Evolutionary conservation across 2,113 vertebrate species (phyloP).

Genomic region (Probosciger aterrimus): DNA sequence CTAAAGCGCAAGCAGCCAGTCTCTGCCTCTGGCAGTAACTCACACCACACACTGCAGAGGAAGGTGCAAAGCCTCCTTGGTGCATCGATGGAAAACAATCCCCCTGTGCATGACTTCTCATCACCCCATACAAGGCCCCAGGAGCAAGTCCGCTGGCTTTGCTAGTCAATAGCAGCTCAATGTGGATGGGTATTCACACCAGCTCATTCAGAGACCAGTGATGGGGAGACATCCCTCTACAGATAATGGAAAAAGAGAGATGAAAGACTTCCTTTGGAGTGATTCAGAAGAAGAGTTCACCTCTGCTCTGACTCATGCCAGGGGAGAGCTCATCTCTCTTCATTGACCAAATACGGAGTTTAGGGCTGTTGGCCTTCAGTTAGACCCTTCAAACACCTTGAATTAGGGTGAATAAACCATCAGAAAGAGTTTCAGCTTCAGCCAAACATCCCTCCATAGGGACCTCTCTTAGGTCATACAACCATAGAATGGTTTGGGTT

Average conservation of each 20-base stretch:
- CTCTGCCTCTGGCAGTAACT: not conserved
- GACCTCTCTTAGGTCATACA: not conserved
- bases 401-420: not conserved
- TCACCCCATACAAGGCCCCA: not conserved
- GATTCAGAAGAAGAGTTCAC: constrained; percentile 15
- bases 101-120: not conserved
- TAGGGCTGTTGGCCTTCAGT: not conserved
- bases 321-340: not conserved
- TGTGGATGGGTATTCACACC: not conserved
- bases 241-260: not conserved
- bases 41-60: not conserved
- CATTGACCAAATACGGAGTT: not conserved
- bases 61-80: not conserved
- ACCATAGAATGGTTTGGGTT: not conserved
- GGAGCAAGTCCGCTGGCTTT: not conserved
- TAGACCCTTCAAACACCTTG: not conserved
- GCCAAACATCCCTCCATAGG: not conserved
- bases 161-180: not conserved
- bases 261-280: constrained; percentile 23
- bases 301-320: not conserved
- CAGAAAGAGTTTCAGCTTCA: not conserved
- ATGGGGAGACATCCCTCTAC: not conserved
- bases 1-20: not conserved
- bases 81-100: not conserved
- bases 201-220: not conserved